phyloP scores from a whole-genome alignment of 2,888 invertebrate genomes.

The Branchinecta sandiegonensis region DNA sequence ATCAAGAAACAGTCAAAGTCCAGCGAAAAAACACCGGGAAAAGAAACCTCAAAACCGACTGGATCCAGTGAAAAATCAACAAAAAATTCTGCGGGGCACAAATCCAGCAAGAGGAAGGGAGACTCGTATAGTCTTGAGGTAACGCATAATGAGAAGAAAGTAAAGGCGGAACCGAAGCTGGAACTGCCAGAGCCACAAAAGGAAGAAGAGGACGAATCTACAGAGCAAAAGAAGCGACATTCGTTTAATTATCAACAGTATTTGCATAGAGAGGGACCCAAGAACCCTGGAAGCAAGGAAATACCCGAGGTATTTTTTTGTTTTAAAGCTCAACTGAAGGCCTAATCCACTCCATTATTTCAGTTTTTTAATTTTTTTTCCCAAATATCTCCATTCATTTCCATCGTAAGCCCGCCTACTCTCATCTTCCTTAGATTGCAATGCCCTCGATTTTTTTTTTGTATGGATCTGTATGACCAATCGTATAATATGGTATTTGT shows the following conservation, averaged over 20 bases:
- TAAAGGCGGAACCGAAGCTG: constrained; percentile 26
- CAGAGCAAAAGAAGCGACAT: constrained; percentile 48
- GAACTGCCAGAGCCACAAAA: constrained; percentile 12
- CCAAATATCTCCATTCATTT: too few species aligned
- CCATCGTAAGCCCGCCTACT: too few species aligned
- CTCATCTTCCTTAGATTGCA: too few species aligned
- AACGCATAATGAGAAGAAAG: constrained; percentile 32
- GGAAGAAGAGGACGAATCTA: constrained; percentile 40
- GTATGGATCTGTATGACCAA: too few species aligned
- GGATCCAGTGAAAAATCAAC: neutral
- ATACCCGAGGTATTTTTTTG: constrained; percentile 51
- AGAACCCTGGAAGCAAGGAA: constrained; percentile 64
- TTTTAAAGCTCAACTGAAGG: too few species aligned
- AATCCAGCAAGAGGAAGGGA: constrained; percentile 27
- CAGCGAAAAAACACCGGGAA: constrained; percentile 16
- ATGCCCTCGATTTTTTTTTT: too few species aligned
- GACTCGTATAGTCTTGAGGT: constrained; percentile 31
- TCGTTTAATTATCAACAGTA: constrained; percentile 57
- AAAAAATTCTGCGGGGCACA: neutral
- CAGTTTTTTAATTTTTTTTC: too few species aligned
- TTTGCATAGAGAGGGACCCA: constrained; percentile 52
- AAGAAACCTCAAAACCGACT: neutral
- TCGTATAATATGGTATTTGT: too few species aligned
- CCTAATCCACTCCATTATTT: too few species aligned
- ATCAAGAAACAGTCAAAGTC: constrained; percentile 22